These are phyloP conservation scores for Equus przewalskii DNA, from an alignment of 2,113 vertebrate genomes.

Conservation along the genomic window DNA sequence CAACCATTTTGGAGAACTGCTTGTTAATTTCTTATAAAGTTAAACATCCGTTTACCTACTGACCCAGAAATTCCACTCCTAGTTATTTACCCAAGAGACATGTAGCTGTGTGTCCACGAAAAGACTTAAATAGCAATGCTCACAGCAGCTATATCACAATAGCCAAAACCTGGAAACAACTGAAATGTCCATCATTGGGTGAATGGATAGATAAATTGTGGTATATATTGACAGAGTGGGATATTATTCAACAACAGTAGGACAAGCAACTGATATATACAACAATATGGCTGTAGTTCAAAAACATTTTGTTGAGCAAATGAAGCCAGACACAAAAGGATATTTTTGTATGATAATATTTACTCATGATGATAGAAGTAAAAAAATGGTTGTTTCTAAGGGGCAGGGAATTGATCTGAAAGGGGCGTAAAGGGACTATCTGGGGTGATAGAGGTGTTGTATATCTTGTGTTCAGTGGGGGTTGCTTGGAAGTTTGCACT, in stretches of 20 bases:
- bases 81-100: constrained; percentile 7
- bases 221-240: neutral
- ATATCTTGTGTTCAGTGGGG: neutral
- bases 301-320: neutral
- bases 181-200: neutral
- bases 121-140: neutral
- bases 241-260: neutral
- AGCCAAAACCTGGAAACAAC: neutral
- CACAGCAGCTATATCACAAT: neutral
- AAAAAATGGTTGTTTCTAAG: neutral
- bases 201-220: neutral
- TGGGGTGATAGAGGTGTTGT: neutral
- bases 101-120: neutral
- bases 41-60: neutral
- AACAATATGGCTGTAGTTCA: neutral
- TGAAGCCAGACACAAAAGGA: neutral
- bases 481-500: neutral
- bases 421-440: neutral
- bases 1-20: neutral
- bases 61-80: neutral
- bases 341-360: neutral
- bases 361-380: neutral
- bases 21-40: neutral
- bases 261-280: neutral
- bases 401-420: neutral